Base-by-base conservation (phyloP, 2,113 vertebrate genomes). In the Ictalurus furcatus region DNA sequence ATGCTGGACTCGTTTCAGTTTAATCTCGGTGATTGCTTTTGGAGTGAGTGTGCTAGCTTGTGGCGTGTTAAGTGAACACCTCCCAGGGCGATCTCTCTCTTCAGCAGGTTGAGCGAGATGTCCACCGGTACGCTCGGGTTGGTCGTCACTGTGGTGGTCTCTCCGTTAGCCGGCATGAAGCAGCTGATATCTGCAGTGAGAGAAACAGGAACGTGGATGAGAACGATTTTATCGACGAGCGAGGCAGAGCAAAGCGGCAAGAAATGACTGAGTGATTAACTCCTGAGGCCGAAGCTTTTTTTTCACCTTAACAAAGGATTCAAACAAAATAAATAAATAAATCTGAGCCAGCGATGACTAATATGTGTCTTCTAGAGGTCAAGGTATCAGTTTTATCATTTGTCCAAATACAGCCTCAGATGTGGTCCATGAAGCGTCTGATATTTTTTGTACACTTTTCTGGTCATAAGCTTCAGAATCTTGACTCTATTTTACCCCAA, bases 121-220 rank as follows among this genome's bases (percentile, higher is more conserved):
- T 99, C 98, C 90, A 98, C 97, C 0, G 98, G 98, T 28, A 99
- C 98, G 91, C 97, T 97, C 90, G 98, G 98, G 89, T 97, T 99
- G 0, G 98, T 99, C 3, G 95, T 93, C 80, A 99, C 92, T 0
- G 96, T 96, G 0, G 92, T 94, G 0, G 98, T 99, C 94, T 99
- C 98, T 0, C 98, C 98, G 0, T 99, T 99, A 3, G 97, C 97
- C 0, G 98, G 98, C 98, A 99, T 99, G 93, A 95, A 97, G 90
- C 98, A 99, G 92, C 61, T 97, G 74, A 99, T 95, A 11, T 95
- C 98, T 99, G 93, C 1, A 80, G 90, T 19, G 7, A 71, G 44
- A 91, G 85, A 91, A 28, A 79, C 17, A 85, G 37, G 73, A 54
- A 21, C 1, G 0, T 1, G 25, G 25, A 79, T 16, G 44, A 79